Conservation (phyloP, 2,888 invertebrate species). For the Syritta pipiens region DNA sequence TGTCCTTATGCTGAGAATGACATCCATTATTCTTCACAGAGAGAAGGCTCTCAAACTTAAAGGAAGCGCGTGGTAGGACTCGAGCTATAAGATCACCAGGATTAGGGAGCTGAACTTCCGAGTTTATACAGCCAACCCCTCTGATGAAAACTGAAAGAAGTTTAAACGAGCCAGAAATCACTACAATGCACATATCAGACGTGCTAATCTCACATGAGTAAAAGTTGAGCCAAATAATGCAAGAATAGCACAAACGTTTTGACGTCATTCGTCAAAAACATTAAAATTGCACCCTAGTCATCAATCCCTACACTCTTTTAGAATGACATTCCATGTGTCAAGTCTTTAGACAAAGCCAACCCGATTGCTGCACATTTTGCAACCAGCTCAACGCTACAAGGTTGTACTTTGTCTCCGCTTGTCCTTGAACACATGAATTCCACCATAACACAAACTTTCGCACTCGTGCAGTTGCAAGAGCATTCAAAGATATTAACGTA, state of each 20-base stretch:
- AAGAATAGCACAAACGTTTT: neutral
- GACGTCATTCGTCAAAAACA: neutral
- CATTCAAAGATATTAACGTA: neutral
- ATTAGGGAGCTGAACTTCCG: neutral
- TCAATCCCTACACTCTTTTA: neutral
- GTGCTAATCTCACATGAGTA: neutral
- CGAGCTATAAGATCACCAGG: too few species aligned
- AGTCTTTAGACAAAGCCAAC: conserved; percentile 8
- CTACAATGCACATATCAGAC: neutral
- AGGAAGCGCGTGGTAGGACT: neutral
- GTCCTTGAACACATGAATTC: too few species aligned
- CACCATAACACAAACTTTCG: too few species aligned
- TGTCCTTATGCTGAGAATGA: too few species aligned
- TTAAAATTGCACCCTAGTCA: neutral
- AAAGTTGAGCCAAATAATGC: neutral
- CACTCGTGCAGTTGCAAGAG: too few species aligned
- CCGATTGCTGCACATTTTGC: conserved; percentile 1
- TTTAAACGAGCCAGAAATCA: neutral
- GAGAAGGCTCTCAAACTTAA: neutral
- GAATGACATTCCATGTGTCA: neutral
- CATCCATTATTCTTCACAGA: neutral
- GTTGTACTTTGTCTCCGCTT: too few species aligned
- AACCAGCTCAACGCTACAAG: neutral
- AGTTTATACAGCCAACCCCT: neutral
- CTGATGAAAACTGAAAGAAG: neutral